These are phyloP conservation scores for Microtus californicus DNA, from an alignment of 2,797 vertebrate genomes.

Conservation along the genomic window DNA sequence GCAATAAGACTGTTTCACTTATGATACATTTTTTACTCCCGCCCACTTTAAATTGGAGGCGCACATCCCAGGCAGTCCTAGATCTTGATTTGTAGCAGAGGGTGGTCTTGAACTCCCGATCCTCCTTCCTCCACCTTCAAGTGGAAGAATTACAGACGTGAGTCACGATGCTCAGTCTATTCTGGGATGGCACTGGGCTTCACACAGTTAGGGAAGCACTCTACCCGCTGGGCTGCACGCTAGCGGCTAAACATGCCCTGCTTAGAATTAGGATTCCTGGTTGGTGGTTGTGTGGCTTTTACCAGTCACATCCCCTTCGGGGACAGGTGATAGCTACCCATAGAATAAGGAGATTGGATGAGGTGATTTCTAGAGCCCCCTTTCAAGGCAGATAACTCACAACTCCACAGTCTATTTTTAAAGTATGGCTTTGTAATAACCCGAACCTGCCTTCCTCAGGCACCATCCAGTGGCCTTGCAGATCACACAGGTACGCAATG, in stretches of 20 bases:
- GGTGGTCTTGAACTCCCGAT: neutral
- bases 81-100: neutral
- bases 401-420: slow-evolving; percentile 6
- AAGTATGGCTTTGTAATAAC: slow-evolving; percentile 29
- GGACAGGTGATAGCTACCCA: neutral
- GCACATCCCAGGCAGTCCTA: neutral
- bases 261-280: neutral
- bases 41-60: neutral
- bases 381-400: slow-evolving; percentile 11
- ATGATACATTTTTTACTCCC: neutral
- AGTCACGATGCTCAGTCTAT: neutral
- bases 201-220: neutral
- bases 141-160: neutral
- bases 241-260: too few species aligned
- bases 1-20: slow-evolving; percentile 28
- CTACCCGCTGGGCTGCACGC: too few species aligned
- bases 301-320: neutral
- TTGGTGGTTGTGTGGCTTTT: neutral
- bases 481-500: neutral
- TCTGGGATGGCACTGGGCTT: neutral
- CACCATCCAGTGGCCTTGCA: neutral
- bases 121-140: neutral
- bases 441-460: neutral
- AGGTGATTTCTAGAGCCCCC: neutral
- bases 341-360: neutral